These are phyloP conservation scores for Abrostola triplasia DNA, from an alignment of 2,888 invertebrate species.

Conservation along the genomic window DNA sequence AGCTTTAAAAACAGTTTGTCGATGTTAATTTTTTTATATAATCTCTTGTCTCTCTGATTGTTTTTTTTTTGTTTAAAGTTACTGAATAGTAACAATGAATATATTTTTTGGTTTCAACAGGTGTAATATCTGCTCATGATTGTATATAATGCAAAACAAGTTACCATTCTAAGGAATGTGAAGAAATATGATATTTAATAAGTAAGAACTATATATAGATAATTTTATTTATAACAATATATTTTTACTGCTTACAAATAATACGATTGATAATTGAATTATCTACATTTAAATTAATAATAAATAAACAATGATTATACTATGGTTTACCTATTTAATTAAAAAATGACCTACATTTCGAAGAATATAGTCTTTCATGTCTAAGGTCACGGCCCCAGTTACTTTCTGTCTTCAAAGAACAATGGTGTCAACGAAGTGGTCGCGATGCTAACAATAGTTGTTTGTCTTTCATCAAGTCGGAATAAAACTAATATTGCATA, in stretches of 20 bases:
- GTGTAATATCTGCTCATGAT: background rate
- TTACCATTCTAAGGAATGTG: constrained; percentile 34
- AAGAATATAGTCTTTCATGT: constrained; percentile 5
- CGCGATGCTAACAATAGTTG: constrained; percentile 35
- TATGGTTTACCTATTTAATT: background rate
- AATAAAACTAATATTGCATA: constrained; percentile 42
- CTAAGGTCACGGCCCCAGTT: background rate
- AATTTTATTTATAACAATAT: constrained; percentile 22
- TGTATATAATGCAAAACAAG: constrained; percentile 8
- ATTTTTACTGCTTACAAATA: constrained; percentile 18
- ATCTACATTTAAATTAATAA: constrained; percentile 1
- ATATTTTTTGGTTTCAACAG: background rate
- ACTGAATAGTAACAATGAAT: too few relatives aligned
- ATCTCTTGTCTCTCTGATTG: too few relatives aligned
- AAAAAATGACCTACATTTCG: background rate
- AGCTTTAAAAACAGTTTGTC: too few relatives aligned
- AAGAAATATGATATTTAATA: constrained; percentile 8
- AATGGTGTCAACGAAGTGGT: constrained; percentile 35
- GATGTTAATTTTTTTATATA: too few relatives aligned
- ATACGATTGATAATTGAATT: constrained; percentile 19
- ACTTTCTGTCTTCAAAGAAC: constrained; percentile 11
- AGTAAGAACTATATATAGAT: constrained; percentile 4
- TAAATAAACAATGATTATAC: background rate
- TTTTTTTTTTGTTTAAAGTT: too few relatives aligned
- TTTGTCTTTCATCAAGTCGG: constrained; percentile 38